Percentiles rank a stretch among this genome's conserved stretches.
phyloP scores from a whole-genome alignment of 2,797 vertebrate genomes.

The Rhyacichthys aspro region DNA sequence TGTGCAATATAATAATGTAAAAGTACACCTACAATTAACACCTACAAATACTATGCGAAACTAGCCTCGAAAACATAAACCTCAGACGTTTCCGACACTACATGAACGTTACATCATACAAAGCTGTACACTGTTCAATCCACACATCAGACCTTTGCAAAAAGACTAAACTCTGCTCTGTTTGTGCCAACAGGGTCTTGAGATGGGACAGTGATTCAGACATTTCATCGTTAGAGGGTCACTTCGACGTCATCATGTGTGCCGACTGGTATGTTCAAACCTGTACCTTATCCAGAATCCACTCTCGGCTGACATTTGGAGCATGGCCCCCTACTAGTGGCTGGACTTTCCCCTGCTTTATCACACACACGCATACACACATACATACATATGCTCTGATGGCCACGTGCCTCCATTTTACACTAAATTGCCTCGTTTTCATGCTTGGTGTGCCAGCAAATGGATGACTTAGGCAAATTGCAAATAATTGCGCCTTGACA shows the following conservation, averaged over 20 bases:
- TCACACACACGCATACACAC: slow-evolving; percentile 37
- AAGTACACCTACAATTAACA: no score
- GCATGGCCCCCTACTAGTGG: slow-evolving; percentile 85
- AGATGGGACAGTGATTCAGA: slow-evolving; percentile 97
- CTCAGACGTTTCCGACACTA: no score
- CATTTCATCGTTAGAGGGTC: slow-evolving; percentile 92
- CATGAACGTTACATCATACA: no score
- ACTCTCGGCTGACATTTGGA: slow-evolving; percentile 89
- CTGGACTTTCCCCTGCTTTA: slow-evolving; percentile 85
- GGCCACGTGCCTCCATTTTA: slow-evolving; percentile 95
- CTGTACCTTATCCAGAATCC: slow-evolving; percentile 77
- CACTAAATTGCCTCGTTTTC: slow-evolving; percentile 99
- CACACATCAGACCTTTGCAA: no score
- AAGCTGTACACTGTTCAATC: no score
- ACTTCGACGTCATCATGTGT: slow-evolving; percentile 98
- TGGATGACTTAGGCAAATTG: slow-evolving; percentile 99
- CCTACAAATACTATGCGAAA: no score
- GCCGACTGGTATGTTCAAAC: slow-evolving; percentile 94
- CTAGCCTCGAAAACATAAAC: no score
- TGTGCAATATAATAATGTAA: no score
- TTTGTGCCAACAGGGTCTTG: slow-evolving; percentile 85
- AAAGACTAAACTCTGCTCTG: slow-evolving; percentile 19
- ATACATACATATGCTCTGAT: slow-evolving; percentile 55
- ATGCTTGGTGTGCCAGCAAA: slow-evolving; percentile 99
- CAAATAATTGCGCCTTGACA: slow-evolving; percentile 99